Base-by-base conservation (phyloP, 2,888 invertebrate species). In the Lepidochrysops patricia region DNA sequence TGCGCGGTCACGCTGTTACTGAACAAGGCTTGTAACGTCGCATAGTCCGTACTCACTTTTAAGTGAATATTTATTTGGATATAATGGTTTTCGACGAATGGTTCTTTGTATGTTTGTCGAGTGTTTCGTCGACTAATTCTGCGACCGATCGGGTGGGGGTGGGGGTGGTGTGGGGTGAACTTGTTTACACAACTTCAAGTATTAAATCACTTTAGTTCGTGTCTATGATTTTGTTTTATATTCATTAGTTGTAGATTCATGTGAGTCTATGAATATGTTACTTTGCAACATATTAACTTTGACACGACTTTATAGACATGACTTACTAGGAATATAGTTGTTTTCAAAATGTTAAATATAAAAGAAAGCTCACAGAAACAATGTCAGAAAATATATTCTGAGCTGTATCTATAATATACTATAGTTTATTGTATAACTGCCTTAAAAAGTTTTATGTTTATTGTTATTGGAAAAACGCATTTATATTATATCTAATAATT, bases 141-240 rank as follows among this genome's bases (percentile, higher is more conserved):
- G 62, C 66, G 73, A 78, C 73, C 68, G 65, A 69, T 67, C 56
- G 66, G 62, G 68, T 68, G 70, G 73, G 74, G 65, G 72, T 68
- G 69, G 69, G 70, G 73, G 69, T 73, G 67, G 70, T 77, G 75
- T 74, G 72, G 74, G 76, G 72, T 74, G 74, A 84, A 86, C 80
- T 82, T 87, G 86, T 87, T 85, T 86, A 83, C 79, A 81, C 78
- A 82, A 86, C 81, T 87, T 84, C 80, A 75, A 73, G 80, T 83
- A 85, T 86, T 83, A 84, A 85, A 84, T 83, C 77, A 75, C 75
- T 79, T 69, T 68, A 71, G 71, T 75, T 68, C 71, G 74, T 78
- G 77, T 80, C 81, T 77, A 72, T 70, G 74, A 70, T 70, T 62
- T 71, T 78, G 72, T 23, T 19, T 43, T 43, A 43, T 43, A 43